Percentiles rank a stretch among this genome's conserved stretches.
These are phyloP conservation scores for Pycnomerus fuliginosus DNA, from an alignment of 2,888 invertebrate genomes.

Conservation along the genomic window DNA sequence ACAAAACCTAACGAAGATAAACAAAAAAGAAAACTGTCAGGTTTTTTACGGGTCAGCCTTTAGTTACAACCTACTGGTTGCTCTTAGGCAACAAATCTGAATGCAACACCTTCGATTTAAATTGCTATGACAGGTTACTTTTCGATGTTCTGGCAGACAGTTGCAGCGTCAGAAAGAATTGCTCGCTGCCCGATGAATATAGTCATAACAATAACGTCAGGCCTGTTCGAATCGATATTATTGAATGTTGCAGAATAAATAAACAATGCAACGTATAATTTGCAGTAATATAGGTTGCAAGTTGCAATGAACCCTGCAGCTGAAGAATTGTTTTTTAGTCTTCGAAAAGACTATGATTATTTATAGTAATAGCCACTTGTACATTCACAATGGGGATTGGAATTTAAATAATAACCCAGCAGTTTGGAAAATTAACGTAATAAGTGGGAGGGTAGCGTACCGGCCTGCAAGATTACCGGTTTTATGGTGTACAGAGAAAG, in stretches of 20 bases:
- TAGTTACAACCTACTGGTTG: too few relatives aligned
- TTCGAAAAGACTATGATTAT: constrained; percentile 46
- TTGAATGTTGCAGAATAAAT: constrained; percentile 12
- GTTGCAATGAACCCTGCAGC: constrained; percentile 38
- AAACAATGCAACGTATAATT: constrained; percentile 30
- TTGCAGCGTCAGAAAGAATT: too few relatives aligned
- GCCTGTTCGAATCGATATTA: too few relatives aligned
- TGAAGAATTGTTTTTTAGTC: constrained; percentile 36
- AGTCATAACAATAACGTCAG: too few relatives aligned
- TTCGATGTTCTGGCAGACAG: too few relatives aligned
- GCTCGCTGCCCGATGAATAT: too few relatives aligned
- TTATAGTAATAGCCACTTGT: constrained; percentile 48
- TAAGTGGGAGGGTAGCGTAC: constrained; percentile 37
- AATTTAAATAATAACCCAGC: constrained; percentile 51
- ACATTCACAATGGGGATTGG: constrained; percentile 50
- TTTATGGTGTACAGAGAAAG: constrained; percentile 12
- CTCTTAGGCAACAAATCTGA: too few relatives aligned
- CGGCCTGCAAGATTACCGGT: constrained; percentile 23
- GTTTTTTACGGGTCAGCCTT: too few relatives aligned
- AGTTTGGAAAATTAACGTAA: constrained; percentile 50
- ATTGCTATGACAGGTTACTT: too few relatives aligned
- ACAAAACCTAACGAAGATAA: too few relatives aligned
- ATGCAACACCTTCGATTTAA: too few relatives aligned
- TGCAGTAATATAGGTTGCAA: constrained; percentile 33
- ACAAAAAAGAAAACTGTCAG: too few relatives aligned